These are phyloP conservation scores for Ennomos quercinarius DNA, from an alignment of 2,888 invertebrate species.

Conservation along the genomic window DNA sequence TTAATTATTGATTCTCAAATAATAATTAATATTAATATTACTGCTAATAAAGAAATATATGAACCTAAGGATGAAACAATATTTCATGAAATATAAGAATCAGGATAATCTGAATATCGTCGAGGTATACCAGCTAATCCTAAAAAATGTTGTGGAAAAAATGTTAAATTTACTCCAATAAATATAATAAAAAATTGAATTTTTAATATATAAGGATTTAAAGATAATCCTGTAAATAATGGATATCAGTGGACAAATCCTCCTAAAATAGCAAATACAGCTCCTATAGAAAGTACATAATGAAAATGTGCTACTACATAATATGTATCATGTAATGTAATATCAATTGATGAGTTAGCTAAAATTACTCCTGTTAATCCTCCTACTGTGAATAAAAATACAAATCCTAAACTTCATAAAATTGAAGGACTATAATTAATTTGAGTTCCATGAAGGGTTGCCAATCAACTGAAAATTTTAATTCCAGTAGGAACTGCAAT, in stretches of 20 bases:
- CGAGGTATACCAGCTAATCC: constrained; percentile 87
- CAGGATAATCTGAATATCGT: constrained; percentile 90
- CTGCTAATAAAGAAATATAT: constrained; percentile 85
- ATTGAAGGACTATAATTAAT: constrained; percentile 85
- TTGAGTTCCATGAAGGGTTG: constrained; percentile 88
- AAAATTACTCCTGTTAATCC: constrained; percentile 89
- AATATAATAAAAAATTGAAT: constrained; percentile 90
- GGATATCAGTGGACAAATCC: constrained; percentile 91
- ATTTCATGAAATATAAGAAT: constrained; percentile 88
- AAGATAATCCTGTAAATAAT: constrained; percentile 86
- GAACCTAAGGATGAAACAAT: constrained; percentile 88
- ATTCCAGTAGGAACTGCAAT: constrained; percentile 94
- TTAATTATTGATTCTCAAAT: constrained; percentile 86
- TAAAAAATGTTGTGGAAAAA: constrained; percentile 92
- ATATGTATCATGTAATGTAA: constrained; percentile 92
- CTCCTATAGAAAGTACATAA: constrained; percentile 92
- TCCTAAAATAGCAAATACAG: constrained; percentile 91
- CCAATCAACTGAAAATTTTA: constrained; percentile 92
- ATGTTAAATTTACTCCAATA: constrained; percentile 91
- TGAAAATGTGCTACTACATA: constrained; percentile 94
- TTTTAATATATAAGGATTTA: constrained; percentile 87
- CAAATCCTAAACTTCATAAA: constrained; percentile 90
- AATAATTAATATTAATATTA: constrained; percentile 86
- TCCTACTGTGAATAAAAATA: constrained; percentile 91
- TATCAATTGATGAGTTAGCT: constrained; percentile 92